These are phyloP conservation scores for Ormyrus nitidulus DNA, from an alignment of 2,888 invertebrate species.

Conservation along the genomic window DNA sequence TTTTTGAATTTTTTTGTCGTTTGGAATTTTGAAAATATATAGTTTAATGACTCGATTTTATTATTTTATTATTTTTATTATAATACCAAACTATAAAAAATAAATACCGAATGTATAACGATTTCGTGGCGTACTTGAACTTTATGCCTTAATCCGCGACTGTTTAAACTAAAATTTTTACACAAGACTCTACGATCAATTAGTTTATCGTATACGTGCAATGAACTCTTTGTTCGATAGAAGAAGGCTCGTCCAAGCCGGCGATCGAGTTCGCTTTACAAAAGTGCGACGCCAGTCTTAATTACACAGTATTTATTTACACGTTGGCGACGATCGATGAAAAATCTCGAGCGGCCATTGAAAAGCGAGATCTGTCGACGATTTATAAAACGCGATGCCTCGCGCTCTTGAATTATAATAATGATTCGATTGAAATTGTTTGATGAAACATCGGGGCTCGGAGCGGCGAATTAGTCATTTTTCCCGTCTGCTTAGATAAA, in stretches of 20 bases:
- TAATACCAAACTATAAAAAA: background rate
- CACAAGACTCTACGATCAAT: too few species aligned
- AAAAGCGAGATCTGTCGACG: background rate
- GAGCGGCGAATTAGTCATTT: background rate
- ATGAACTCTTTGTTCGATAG: slow-evolving; percentile 20
- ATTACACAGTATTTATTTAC: slow-evolving; percentile 21
- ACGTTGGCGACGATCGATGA: slow-evolving; percentile 3
- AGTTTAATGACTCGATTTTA: too few species aligned
- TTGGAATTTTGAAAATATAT: too few species aligned
- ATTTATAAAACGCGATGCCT: slow-evolving; percentile 14
- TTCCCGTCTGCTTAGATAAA: slow-evolving; percentile 5
- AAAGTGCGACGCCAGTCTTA: background rate
- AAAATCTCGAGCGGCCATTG: slow-evolving; percentile 3
- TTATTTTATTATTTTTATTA: too few species aligned
- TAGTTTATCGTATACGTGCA: background rate
- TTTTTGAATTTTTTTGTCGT: too few species aligned
- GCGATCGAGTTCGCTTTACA: background rate
- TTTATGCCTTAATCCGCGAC: too few species aligned
- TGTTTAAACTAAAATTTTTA: too few species aligned
- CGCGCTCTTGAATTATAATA: background rate
- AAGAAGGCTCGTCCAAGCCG: background rate
- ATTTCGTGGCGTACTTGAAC: too few species aligned
- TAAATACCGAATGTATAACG: background rate
- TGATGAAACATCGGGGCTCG: slow-evolving; percentile 5
- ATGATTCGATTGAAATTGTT: slow-evolving; percentile 12